A percentile compares a stretch with the other conserved stretches of the same genome.
phyloP scores from a whole-genome alignment of 2,797 vertebrate genomes.

The Macrochelys suwanniensis region DNA sequence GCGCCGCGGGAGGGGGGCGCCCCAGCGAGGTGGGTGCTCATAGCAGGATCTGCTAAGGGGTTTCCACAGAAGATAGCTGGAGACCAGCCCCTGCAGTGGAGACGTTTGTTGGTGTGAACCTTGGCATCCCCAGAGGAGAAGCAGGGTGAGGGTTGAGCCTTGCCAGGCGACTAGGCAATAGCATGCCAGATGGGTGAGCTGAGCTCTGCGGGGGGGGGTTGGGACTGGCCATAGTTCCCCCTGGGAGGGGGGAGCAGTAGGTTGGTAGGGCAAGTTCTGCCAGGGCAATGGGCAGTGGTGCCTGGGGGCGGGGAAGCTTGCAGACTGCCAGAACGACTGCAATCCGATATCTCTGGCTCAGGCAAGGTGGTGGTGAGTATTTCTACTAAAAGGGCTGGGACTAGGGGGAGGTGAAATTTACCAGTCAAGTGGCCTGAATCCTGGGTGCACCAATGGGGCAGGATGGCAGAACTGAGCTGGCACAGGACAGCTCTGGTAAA shows the following conservation, averaged over 20 bases:
- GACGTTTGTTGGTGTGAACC: not conserved
- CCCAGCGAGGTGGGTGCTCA: too few species aligned
- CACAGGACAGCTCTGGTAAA: not conserved
- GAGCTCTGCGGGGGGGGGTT: too few species aligned
- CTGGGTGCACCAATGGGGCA: not conserved
- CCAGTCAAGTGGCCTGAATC: not conserved
- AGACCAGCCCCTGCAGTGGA: not conserved
- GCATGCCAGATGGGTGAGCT: too few species aligned
- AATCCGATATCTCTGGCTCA: not conserved
- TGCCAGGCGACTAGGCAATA: not conserved
- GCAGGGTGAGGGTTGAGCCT: not conserved
- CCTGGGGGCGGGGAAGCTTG: not conserved
- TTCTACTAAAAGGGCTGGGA: not conserved
- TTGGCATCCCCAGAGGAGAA: not conserved
- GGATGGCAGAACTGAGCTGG: not conserved
- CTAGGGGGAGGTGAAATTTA: not conserved
- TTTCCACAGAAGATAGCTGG: too few species aligned
- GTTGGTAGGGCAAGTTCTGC: too few species aligned
- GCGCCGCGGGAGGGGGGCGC: not conserved
- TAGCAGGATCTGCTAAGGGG: too few species aligned
- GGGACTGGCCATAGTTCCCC: too few species aligned
- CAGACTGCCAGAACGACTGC: not conserved
- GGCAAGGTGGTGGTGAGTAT: not conserved
- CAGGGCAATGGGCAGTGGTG: not conserved
- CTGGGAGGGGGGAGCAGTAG: too few species aligned